Conservation (phyloP, 2,113 vertebrate genomes). For the Hystrix brachyura region DNA sequence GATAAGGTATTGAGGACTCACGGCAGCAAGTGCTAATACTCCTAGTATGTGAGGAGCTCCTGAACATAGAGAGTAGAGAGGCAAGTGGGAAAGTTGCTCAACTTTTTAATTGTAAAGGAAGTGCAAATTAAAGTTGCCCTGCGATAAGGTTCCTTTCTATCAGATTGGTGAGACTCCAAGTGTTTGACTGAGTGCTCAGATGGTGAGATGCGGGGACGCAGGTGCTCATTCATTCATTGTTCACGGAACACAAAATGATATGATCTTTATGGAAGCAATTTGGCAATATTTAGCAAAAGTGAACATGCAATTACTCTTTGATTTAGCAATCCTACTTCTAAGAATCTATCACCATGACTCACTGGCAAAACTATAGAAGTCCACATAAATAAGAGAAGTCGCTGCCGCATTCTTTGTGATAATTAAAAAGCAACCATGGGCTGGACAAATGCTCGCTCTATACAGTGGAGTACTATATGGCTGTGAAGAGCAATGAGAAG, state of each 20-base stretch:
- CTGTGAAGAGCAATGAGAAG: neutral
- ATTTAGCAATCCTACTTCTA: conserved; percentile 55
- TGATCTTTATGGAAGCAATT: conserved; percentile 25
- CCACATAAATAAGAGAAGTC: neutral
- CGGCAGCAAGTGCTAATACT: neutral
- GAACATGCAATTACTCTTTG: neutral
- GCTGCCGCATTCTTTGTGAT: neutral
- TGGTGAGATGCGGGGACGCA: neutral
- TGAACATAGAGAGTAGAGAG: neutral
- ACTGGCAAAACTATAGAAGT: neutral
- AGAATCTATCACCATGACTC: conserved; percentile 45
- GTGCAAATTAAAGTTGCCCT: conserved; percentile 50
- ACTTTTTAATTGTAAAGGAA: conserved; percentile 29
- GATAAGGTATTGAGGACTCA: neutral
- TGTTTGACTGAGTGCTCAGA: neutral
- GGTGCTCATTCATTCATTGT: neutral
- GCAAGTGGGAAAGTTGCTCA: conserved; percentile 5
- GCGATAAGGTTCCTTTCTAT: conserved; percentile 39
- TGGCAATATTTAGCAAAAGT: conserved; percentile 10
- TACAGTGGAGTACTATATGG: neutral
- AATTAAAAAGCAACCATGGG: neutral
- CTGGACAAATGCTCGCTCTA: neutral
- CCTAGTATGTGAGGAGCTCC: neutral
- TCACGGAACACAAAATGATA: neutral
- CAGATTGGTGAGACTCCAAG: conserved; percentile 61